Evolutionary conservation across 2,888 invertebrate species (phyloP).

Genomic region (Eutolmus rufibarbis): DNA sequence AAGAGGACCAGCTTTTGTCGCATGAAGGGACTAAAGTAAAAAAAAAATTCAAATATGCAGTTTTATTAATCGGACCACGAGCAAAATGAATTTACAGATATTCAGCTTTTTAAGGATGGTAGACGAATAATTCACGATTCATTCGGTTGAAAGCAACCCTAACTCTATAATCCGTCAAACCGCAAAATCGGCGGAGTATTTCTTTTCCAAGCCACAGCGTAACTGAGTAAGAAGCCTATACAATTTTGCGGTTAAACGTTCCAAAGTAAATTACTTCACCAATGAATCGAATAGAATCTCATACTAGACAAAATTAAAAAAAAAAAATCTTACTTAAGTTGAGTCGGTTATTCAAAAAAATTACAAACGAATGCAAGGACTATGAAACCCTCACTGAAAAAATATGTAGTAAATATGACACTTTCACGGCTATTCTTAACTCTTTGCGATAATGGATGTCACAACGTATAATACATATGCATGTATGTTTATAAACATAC

Average conservation of each 20-base stretch:
- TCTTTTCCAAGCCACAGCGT: neutral
- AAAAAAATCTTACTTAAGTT: neutral
- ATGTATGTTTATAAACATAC: no score
- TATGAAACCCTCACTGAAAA: no score
- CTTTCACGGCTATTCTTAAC: no score
- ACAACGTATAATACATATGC: no score
- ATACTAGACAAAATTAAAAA: neutral
- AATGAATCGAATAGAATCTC: neutral
- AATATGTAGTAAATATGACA: no score
- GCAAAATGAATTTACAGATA: neutral
- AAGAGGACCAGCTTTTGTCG: neutral
- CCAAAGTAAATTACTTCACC: neutral
- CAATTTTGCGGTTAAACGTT: neutral
- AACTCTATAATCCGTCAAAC: neutral
- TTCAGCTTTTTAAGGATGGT: neutral
- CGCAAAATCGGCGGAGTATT: neutral
- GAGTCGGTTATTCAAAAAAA: neutral
- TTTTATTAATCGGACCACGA: neutral
- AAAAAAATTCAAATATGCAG: neutral
- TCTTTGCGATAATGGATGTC: no score
- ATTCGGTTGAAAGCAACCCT: neutral
- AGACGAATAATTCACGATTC: neutral
- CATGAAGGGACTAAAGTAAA: neutral
- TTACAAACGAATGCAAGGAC: neutral
- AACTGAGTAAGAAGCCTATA: neutral